Percentiles rank a stretch among this genome's conserved stretches.
Conservation (phyloP, 2,888 invertebrate species). For the Lithosia quadra region DNA sequence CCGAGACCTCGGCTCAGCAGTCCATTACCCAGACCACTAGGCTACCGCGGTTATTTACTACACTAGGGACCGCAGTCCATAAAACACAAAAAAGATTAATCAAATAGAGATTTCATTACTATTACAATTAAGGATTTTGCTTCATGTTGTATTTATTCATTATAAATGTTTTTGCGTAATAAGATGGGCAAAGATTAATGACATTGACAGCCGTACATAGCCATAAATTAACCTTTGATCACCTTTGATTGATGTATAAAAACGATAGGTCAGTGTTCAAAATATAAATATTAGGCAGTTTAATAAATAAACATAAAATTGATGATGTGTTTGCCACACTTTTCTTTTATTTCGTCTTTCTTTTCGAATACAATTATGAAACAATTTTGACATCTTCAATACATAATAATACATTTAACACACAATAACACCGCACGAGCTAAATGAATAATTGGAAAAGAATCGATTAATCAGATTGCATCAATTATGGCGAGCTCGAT, state of each 20-base stretch:
- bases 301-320: not conserved
- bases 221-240: not conserved
- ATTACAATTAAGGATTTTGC: no score
- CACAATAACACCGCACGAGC: conserved; percentile 39
- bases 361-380: conserved; percentile 10
- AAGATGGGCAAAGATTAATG: not conserved
- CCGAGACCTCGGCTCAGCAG: no score
- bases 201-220: not conserved
- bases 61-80: no score
- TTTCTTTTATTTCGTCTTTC: not conserved
- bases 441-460: conserved; percentile 34
- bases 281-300: not conserved
- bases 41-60: no score
- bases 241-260: not conserved
- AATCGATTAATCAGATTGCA: conserved; percentile 49
- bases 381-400: conserved; percentile 6
- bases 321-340: not conserved
- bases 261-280: not conserved
- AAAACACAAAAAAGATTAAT: not conserved
- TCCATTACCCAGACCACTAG: no score
- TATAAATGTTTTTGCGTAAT: not conserved
- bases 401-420: conserved; percentile 24
- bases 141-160: not conserved
- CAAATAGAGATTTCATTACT: not conserved
- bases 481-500: conserved; percentile 39